Percentiles rank a stretch among this genome's conserved stretches.
Conservation (phyloP, 2,113 vertebrate genomes). For the Nibea coibor region DNA sequence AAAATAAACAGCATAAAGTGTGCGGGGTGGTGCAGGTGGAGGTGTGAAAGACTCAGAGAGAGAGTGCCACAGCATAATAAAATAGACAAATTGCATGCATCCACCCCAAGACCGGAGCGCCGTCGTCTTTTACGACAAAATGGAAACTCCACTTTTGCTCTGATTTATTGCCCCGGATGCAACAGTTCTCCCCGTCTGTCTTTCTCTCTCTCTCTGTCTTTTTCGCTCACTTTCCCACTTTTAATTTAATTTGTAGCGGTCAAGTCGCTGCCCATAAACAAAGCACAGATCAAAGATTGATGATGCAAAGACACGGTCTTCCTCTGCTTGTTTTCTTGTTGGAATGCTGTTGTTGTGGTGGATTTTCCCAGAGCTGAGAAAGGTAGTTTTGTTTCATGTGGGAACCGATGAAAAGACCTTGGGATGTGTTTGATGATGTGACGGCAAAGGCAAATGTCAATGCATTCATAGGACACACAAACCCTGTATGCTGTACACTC, state of each 20-base stretch:
- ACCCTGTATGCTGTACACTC: neutral
- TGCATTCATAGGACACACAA: slow-evolving; percentile 85
- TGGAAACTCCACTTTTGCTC: slow-evolving; percentile 60
- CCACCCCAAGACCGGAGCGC: slow-evolving; percentile 37
- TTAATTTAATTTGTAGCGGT: slow-evolving; percentile 73
- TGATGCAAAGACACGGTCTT: slow-evolving; percentile 33
- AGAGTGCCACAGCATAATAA: slow-evolving; percentile 43
- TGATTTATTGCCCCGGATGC: slow-evolving; percentile 66
- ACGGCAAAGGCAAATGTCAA: slow-evolving; percentile 93
- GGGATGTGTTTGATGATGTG: slow-evolving; percentile 88
- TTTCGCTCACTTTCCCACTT: slow-evolving; percentile 52
- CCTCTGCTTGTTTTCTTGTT: slow-evolving; percentile 37
- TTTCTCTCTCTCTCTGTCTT: slow-evolving; percentile 26
- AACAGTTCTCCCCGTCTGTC: slow-evolving; percentile 36
- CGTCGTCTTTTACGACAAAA: slow-evolving; percentile 67
- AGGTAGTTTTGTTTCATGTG: slow-evolving; percentile 30
- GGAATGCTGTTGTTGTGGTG: slow-evolving; percentile 10
- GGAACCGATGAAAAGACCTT: slow-evolving; percentile 64
- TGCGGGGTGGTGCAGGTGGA: neutral
- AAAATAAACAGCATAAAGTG: slow-evolving; percentile 39
- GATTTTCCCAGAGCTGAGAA: slow-evolving; percentile 40
- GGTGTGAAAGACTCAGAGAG: slow-evolving; percentile 15
- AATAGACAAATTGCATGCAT: slow-evolving; percentile 56
- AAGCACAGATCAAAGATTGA: slow-evolving; percentile 71
- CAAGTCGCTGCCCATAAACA: slow-evolving; percentile 81